A percentile compares a stretch with the other conserved stretches of the same genome.
phyloP scores from a whole-genome alignment of 1,140 invertebrate genomes.

The Mylabris phalerata region DNA sequence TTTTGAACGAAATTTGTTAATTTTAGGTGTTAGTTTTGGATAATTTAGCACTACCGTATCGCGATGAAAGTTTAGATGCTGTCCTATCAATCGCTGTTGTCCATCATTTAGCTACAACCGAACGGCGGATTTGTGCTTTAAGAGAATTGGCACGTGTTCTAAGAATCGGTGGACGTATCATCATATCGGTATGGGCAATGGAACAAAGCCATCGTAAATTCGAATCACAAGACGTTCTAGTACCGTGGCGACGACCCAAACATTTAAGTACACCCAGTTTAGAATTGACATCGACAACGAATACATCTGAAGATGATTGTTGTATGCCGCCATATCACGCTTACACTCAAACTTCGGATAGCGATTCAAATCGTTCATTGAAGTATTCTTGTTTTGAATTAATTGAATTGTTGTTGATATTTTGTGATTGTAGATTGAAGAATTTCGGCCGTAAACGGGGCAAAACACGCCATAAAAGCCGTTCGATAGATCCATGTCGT shows the following conservation, averaged over 20 bases:
- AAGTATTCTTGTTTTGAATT: constrained; percentile 21
- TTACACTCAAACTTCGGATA: constrained; percentile 58
- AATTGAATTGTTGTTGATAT: constrained; percentile 1
- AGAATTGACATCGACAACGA: constrained; percentile 54
- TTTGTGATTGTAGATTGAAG: constrained; percentile 17
- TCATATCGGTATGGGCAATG: constrained; percentile 95
- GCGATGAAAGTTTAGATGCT: constrained; percentile 90
- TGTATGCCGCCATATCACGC: constrained; percentile 55
- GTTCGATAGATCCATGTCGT: constrained; percentile 52
- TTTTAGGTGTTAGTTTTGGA: constrained; percentile 77
- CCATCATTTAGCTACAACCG: constrained; percentile 89
- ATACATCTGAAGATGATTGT: constrained; percentile 54
- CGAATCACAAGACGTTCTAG: constrained; percentile 87
- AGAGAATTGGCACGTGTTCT: constrained; percentile 82
- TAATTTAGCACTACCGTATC: constrained; percentile 82
- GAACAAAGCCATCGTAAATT: constrained; percentile 83
- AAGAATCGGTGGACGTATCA: constrained; percentile 81
- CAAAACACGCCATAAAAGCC: constrained; percentile 46
- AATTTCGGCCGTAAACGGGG: constrained; percentile 27
- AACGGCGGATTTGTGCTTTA: constrained; percentile 78
- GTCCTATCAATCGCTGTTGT: constrained; percentile 91
- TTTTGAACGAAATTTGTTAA: constrained; percentile 3
- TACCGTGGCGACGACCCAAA: constrained; percentile 83
- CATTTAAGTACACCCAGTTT: constrained; percentile 58
- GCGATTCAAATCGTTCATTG: constrained; percentile 46